phyloP scores from a whole-genome alignment of 2,113 vertebrate species.

The Corythaeola cristata region DNA sequence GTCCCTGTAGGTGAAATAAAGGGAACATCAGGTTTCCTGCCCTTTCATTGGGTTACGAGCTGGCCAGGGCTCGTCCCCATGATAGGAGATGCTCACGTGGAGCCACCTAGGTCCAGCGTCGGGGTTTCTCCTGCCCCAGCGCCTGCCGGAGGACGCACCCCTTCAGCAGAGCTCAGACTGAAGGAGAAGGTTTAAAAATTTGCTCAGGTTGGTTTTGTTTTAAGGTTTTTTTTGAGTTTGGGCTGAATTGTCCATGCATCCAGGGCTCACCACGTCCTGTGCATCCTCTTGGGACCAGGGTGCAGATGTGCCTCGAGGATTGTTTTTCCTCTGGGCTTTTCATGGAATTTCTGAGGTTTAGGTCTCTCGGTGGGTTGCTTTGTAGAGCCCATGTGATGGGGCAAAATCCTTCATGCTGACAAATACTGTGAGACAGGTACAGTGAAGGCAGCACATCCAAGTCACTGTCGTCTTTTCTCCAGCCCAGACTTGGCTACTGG shows the following conservation, averaged over 20 bases:
- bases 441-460: neutral
- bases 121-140: neutral
- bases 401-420: neutral
- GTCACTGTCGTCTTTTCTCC: neutral
- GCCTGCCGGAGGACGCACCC: rapidly evolving
- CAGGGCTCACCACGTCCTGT: rapidly evolving
- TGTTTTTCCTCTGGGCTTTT: neutral
- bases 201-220: neutral
- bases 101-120: neutral
- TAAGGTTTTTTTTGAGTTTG: neutral
- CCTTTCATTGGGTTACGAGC: neutral
- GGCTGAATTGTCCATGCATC: neutral
- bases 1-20: neutral
- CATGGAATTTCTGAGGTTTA: neutral
- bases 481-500: neutral
- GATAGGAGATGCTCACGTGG: neutral
- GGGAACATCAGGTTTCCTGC: neutral
- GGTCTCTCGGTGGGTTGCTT: neutral
- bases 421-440: neutral
- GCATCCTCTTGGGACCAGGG: neutral
- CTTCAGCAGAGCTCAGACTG: neutral
- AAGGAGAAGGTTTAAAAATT: neutral
- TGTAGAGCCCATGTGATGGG: too few species aligned
- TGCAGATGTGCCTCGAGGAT: neutral
- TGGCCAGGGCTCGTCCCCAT: rapidly evolving